These are phyloP conservation scores for human (Homo sapiens) DNA, from an alignment of 2,113 vertebrate genomes.

Conservation along the genomic window GRCh38 chr2:174295001-174295500, in stretches of 20 bases:
- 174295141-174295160: not conserved
- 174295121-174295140: not conserved
- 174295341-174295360: not conserved
- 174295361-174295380: too few relatives aligned
- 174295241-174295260: not conserved
- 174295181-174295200: not conserved
- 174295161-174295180: not conserved
- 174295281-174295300: not conserved
- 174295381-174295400: not conserved
- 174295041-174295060: not conserved
- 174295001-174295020: not conserved
- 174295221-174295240: not conserved
- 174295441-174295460: not conserved
- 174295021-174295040: not conserved
- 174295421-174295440: not conserved
- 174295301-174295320: not conserved
- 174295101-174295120: not conserved
- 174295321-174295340: not conserved
- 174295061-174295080: not conserved
- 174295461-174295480: not conserved
- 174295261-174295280: not conserved
- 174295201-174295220: not conserved
- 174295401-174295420: not conserved
- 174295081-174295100: not conserved
- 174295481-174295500: not conserved